Conservation (phyloP, 2,113 vertebrate species). For the Carassius gibelio region DNA sequence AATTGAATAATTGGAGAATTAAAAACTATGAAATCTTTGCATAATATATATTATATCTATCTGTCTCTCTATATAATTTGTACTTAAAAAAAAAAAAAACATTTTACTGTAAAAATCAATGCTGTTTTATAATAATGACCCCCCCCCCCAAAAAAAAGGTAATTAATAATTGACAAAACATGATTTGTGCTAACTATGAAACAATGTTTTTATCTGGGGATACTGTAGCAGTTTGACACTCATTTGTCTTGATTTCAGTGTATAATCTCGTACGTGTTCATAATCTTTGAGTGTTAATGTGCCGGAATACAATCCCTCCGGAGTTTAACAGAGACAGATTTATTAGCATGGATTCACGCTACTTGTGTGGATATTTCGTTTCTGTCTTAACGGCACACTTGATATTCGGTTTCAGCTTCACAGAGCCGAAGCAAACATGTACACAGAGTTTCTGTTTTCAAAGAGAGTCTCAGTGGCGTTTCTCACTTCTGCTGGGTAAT, state of each 20-base stretch:
- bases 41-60: too few species aligned
- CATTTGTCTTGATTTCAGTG: neutral
- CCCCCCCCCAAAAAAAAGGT: too few species aligned
- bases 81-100: neutral
- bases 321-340: constrained; percentile 44
- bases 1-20: too few species aligned
- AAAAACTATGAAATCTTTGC: too few species aligned
- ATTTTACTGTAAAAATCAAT: neutral
- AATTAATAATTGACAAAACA: neutral
- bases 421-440: constrained; percentile 48
- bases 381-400: constrained; percentile 48
- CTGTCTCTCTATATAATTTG: too few species aligned
- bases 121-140: neutral
- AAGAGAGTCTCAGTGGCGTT: constrained; percentile 46
- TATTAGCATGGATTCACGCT: constrained; percentile 52
- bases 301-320: constrained; percentile 34
- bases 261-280: neutral
- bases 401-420: constrained; percentile 49
- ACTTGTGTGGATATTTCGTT: constrained; percentile 47
- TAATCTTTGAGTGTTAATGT: neutral
- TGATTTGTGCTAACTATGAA: neutral
- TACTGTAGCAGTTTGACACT: too few species aligned
- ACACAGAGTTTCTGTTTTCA: constrained; percentile 54
- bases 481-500: constrained; percentile 50
- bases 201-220: too few species aligned